Evolutionary conservation across 2,797 vertebrate species (phyloP).

Genomic region (Orientallactaga sibirica): DNA sequence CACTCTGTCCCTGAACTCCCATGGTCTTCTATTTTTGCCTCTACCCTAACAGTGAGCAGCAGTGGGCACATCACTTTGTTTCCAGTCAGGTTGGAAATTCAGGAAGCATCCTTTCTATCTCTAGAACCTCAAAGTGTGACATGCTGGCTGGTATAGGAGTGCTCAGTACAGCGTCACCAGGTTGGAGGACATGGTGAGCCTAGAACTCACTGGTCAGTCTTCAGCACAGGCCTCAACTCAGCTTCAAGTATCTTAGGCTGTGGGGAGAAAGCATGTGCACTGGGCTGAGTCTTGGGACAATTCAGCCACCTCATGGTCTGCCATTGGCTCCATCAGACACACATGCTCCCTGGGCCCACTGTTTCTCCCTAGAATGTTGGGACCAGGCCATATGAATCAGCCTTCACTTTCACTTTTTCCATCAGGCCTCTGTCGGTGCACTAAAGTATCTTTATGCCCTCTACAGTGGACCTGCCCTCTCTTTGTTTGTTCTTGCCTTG

Average conservation of each 20-base stretch:
- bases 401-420: not conserved
- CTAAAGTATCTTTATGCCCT: accelerated
- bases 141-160: accelerated
- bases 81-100: not conserved
- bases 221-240: not conserved
- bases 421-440: not conserved
- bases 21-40: not conserved
- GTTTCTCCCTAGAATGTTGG: too few relatives aligned
- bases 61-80: too few relatives aligned
- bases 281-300: not conserved
- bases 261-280: too few relatives aligned
- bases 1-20: not conserved
- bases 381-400: too few relatives aligned
- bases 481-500: not conserved
- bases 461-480: not conserved
- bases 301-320: not conserved
- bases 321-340: not conserved
- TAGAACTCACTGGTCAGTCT: not conserved
- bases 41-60: accelerated
- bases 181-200: accelerated
- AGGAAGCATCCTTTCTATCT: not conserved
- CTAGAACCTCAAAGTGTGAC: not conserved
- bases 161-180: too few relatives aligned
- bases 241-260: too few relatives aligned
- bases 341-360: accelerated